Evolutionary conservation across 2,113 vertebrate species (phyloP), one percentile per base, ranked within the genome.

Genomic region (Psephotus haematonotus): DNA sequence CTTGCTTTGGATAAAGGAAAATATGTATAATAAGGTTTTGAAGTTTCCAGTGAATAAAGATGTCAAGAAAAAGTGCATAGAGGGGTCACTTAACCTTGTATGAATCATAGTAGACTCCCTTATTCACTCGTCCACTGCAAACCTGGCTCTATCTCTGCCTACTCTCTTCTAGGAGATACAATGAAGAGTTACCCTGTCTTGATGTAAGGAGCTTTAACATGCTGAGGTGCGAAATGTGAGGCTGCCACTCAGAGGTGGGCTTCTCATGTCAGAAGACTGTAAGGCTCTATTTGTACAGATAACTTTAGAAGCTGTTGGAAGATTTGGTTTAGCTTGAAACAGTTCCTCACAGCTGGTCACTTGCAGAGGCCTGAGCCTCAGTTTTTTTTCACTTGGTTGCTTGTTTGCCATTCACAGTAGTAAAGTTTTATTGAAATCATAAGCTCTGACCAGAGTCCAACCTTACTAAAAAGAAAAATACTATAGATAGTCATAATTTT

Each of bases 241-340:
- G 52, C 27, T 75, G 37, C 17, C 52, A 9, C 65, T 75, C 65
- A 28, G 49, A 63, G 6, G 14, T 27, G 55, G 49, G 9, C 22
- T 85, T 7, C 0, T 17, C 22, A 19, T 1, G 3, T 4, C 57
- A n/a, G 25, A 8, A 55, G 7, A 27, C 28, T 7, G 4, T 7
- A 39, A 33, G 11, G 10, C 20, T 24, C 17, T 68, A 60, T 25
- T 16, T 71, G 28, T 13, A 11, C 25, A 13, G 13, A 16, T 43
- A 65, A 63, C 28, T 63, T 53, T 2, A 15, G n/a, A 35, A 62
- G 47, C 9, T 4, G 0, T 39, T 1, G 1, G 13, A 41, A 10
- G 13, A 25, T 63, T 69, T 52, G 10, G 14, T 49, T 69, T 49
- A 12, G 12, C 63, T 78, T 59, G 69, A 37, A 78, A 3, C 10